These are phyloP conservation scores for Aplodontia rufa DNA, from an alignment of 2,113 vertebrate genomes.

Conservation along the genomic window DNA sequence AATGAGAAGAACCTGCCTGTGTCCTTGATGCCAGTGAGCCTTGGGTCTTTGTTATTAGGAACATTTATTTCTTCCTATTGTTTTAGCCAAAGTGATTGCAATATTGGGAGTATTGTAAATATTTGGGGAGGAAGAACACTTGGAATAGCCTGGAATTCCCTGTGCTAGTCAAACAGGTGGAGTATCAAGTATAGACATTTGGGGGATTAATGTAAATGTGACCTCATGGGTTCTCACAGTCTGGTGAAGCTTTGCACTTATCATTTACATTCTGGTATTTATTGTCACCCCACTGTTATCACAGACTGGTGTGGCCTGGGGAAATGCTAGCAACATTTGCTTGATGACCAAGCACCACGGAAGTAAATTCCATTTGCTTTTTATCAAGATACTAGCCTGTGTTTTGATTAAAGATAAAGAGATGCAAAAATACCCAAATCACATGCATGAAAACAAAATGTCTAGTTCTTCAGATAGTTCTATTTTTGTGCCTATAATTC, in stretches of 20 bases:
- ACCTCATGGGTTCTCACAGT: conserved; percentile 44
- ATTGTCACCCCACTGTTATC: not conserved
- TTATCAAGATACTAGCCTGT: conserved; percentile 49
- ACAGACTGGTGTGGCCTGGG: conserved; percentile 18
- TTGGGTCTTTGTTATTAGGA: not conserved
- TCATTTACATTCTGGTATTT: conserved; percentile 33
- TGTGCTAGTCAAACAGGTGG: conserved; percentile 15
- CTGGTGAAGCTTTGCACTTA: conserved; percentile 44
- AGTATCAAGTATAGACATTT: not conserved
- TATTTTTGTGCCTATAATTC: conserved; percentile 77
- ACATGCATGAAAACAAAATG: conserved; percentile 77
- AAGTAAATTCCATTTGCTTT: conserved; percentile 62
- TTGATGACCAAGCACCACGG: conserved; percentile 15
- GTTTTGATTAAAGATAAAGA: conserved; percentile 77
- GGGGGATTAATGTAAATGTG: conserved; percentile 28
- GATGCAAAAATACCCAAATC: conserved; percentile 79
- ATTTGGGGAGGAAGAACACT: not conserved
- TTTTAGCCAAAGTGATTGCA: not conserved
- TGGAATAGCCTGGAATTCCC: not conserved
- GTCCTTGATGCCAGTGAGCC: not conserved
- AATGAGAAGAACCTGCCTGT: fast-evolving
- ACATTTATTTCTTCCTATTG: not conserved
- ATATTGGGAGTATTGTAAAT: not conserved
- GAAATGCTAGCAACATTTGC: conserved; percentile 22
- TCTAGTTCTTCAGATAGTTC: conserved; percentile 74